Base-by-base conservation (phyloP, 1,140 invertebrate genomes). In the Homalodisca vitripennis region DNA sequence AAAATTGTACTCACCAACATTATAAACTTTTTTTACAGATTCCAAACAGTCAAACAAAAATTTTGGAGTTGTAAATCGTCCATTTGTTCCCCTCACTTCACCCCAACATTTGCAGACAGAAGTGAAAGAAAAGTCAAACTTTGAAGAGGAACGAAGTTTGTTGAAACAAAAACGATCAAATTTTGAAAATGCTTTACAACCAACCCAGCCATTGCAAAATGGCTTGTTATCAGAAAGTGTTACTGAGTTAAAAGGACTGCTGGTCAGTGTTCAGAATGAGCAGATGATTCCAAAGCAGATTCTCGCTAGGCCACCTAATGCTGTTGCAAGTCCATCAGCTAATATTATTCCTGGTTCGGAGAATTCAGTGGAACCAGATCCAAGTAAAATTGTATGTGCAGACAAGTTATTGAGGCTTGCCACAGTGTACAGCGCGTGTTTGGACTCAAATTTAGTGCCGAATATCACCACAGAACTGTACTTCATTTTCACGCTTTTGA, bases 131-230 rank as follows among this genome's bases (percentile, higher is more conserved):
- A 13, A 26, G 13, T 60, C 24, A 30, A 60, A 60, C 29, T 60
- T 60, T 30, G 55, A 60, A 3, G 55, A 60, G 26, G 55, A 60
- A 30, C 14, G 55, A 12, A 27, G 3, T 30, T 60, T 60, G 55
- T 30, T 60, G 26, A 60, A 60, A 60, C 24, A 60, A 60, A 60
- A 60, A 27, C 22, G 55, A 10, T 27, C 55, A 60, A 60, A 60
- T 27, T 12, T n/a, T 60, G n/a, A 60, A 30, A 6, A 41, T 10
- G 17, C 34, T 41, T 41, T 17, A 10, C 34, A 41, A 41, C 34
- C 6, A 6, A 41, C 34, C 34, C 6, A 41, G 17, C 34, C 34
- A 41, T 17, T 41, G 34, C 34, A 6, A 41, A 6, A 41, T 41
- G 6, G 6, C 6, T 41, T 41, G 34, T 17, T 17, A n/a, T 41